Evolutionary conservation across 1,140 invertebrate species (phyloP).

Genomic region (Drosophila melanica): DNA sequence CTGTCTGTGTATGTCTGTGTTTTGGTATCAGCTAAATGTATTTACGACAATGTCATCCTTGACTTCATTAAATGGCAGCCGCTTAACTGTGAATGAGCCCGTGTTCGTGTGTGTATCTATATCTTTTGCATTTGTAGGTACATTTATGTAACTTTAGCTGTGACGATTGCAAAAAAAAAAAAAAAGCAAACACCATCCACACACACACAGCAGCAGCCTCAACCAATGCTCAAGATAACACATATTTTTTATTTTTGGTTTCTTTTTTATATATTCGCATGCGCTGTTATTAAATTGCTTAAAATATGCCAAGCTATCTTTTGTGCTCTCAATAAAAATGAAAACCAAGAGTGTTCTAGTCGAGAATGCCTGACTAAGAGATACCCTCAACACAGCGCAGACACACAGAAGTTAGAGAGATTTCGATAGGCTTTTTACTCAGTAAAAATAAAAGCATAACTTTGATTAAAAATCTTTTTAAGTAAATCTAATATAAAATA

Average conservation of each 20-base stretch:
- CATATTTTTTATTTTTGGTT: background rate
- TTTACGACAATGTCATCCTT: constrained; percentile 76
- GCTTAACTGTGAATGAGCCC: constrained; percentile 12
- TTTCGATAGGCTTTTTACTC: no score
- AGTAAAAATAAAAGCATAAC: no score
- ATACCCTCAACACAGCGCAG: no score
- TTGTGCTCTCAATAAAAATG: background rate
- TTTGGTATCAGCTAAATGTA: constrained; percentile 31
- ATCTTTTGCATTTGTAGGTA: constrained; percentile 16
- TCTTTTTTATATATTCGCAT: background rate
- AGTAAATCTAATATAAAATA: no score
- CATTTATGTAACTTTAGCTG: constrained; percentile 42
- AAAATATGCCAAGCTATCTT: background rate
- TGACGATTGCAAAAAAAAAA: constrained; percentile 13
- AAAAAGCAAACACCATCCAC: constrained; percentile 3
- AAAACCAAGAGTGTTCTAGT: no score
- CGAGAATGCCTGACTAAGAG: no score
- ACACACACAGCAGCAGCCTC: constrained; percentile 8
- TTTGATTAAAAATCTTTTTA: no score
- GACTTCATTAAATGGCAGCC: constrained; percentile 68
- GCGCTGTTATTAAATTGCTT: no score
- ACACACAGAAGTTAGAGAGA: no score
- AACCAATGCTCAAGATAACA: constrained; percentile 38
- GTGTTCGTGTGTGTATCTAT: constrained; percentile 9
- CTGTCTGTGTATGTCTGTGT: constrained; percentile 15